Base-by-base conservation (phyloP, 2,888 invertebrate species). In the Nomada goodeniana region DNA sequence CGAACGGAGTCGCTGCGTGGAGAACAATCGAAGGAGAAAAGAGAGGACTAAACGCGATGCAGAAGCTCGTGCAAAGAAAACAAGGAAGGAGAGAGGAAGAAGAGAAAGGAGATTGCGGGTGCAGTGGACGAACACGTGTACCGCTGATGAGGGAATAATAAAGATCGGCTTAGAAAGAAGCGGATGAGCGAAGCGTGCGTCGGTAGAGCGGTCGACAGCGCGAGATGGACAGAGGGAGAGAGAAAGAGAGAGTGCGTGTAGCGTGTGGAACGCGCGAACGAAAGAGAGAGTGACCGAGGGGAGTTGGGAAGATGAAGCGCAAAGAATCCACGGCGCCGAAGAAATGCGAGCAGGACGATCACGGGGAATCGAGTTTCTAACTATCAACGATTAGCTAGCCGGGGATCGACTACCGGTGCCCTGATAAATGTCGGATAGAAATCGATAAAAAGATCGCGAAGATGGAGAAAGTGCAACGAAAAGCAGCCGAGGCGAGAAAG, bases 211-310 rank as follows among this genome's bases (percentile, higher is more conserved):
- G 52, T 44, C 57, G 57, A 71, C 65, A 9, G n/a, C 55, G n/a
- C 55, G 20, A 20, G 55, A 55, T 23, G 78, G 15, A 10, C 7
- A 23, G 5, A 55, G 55, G n/a, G 23, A 20, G 55, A 20, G n/a
- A 20, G 11, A 20, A 10, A 50, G 20, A 20, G 50, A 69, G 76
- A 74, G 67, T 60, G 78, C 73, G 80, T 67, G 67, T 72, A 76
- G 77, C 70, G 71, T 77, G 86, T 72, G 80, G 83, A 85, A 88
- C 87, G 82, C 77, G 82, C 74, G 80, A 87, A 87, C 78, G 87
- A 87, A 87, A 87, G 88, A 47, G 47, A 47, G 47, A 47, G 13
- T 5, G 36, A 20, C 20, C 18, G 42, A 52, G 7, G 15, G 47
- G 44, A 59, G 36, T 29, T 55, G 68, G n/a, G 63, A 80, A 55